Base-by-base conservation (phyloP, 2,113 vertebrate species). In the Colistium nudipinnis region DNA sequence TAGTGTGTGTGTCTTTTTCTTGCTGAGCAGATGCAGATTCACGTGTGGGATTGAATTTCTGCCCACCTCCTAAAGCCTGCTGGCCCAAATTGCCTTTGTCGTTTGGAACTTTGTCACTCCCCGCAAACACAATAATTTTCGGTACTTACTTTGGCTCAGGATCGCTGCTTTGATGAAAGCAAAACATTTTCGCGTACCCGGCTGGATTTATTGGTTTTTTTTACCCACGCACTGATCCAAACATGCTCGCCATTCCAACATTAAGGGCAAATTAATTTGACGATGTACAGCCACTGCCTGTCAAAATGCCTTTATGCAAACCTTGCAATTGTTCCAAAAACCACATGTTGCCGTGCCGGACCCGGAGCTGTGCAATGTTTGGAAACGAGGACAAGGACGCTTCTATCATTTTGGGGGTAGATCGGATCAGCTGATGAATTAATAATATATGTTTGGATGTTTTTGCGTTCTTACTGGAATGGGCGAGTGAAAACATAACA, bases 101-200 rank as follows among this genome's bases (percentile, higher is more conserved):
- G 47, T 66, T 47, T 20, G 43, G 41, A 60, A 56, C 64, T 48
- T 72, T 81, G 76, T n/a, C 70, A 54, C 59, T 71, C 45, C 47
- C 53, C 39, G 1, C 57, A 70, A 56, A 61, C 52, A 62, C 8
- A 45, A 76, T 84, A 82, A 51, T 71, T 87, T 65, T 84, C 48
- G 68, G 70, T 81, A 76, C 83, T 90, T 80, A 67, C 71, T 83
- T 86, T 89, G 85, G 83, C 84, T 57, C 63, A 19, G 66, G 64
- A 75, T 73, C 81, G 45, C 19, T 56, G 48, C 83, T 85, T 78
- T 87, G 87, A 91, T 91, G 87, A 74, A 65, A 76, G 59, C 43
- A 76, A 80, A 90, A 76, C 74, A 81, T 80, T 85, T 87, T 80
- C n/a, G 1, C 62, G 25, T 51, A 49, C 61, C 35, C 0, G 7